A percentile compares a stretch with the other conserved stretches of the same genome.
These are phyloP conservation scores for Chloroceryle amazona DNA, from an alignment of 2,797 vertebrate genomes.

Conservation along the genomic window DNA sequence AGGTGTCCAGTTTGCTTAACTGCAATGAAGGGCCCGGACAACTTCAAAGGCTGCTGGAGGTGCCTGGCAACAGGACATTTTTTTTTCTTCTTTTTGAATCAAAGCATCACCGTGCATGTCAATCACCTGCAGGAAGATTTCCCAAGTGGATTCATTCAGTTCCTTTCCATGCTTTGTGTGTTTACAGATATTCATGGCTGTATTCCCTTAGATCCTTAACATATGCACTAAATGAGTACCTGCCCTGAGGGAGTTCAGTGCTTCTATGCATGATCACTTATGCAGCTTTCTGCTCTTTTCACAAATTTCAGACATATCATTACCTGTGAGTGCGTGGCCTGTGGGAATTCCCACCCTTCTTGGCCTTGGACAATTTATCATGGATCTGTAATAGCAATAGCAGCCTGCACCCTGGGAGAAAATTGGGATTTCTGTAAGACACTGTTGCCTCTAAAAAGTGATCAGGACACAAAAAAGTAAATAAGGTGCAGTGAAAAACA, in stretches of 20 bases:
- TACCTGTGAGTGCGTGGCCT: background rate
- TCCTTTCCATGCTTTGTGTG: background rate
- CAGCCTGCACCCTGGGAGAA: background rate
- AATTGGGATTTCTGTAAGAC: background rate
- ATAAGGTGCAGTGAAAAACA: background rate
- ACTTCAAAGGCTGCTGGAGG: background rate
- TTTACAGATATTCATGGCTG: background rate
- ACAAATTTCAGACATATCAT: background rate
- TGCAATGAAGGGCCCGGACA: background rate
- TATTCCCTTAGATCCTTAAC: background rate
- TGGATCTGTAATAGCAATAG: background rate
- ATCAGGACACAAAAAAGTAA: background rate
- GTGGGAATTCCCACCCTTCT: background rate
- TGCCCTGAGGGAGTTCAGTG: background rate
- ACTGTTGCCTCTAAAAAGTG: background rate
- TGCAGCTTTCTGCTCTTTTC: background rate
- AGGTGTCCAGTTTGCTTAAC: background rate
- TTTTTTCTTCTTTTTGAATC: background rate
- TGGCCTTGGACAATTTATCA: background rate
- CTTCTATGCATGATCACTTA: background rate
- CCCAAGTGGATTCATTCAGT: rapidly evolving
- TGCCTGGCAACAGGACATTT: background rate
- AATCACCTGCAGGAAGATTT: background rate
- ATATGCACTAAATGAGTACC: background rate
- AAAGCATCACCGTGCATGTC: background rate